Base-by-base conservation (phyloP, 2,888 invertebrate genomes). In the Carpatolechia fugitivella region DNA sequence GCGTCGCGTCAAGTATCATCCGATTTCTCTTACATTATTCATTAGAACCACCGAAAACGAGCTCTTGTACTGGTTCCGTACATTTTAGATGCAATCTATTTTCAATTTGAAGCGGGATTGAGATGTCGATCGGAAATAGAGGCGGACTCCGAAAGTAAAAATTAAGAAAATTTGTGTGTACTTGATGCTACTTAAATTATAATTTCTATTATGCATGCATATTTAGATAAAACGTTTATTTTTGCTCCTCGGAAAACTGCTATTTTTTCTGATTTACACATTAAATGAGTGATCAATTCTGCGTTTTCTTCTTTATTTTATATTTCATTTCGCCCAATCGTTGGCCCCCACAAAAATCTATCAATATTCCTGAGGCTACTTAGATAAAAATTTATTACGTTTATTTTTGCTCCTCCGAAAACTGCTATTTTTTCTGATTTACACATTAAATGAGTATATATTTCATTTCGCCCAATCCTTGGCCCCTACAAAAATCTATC, bases 341-440 rank as follows among this genome's bases (percentile, higher is more conserved):
- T n/a, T 51, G 33, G 52, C 47, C 41, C 16, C 24, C 13, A 20
- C 4, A 40, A 16, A 40, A 18, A 30, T 46, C 41, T 47, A 56
- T 61, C 57, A 55, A 60, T 59, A 60, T 58, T 60, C 58, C 55
- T 55, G 33, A 40, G 56, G 53, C 61, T 64, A n/a, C n/a, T n/a
- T n/a, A n/a, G n/a, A n/a, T n/a, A n/a, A n/a, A n/a, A n/a, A n/a
- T n/a, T n/a, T n/a, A n/a, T n/a, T n/a, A n/a, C n/a, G n/a, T n/a
- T n/a, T n/a, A n/a, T n/a, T n/a, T n/a, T n/a, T n/a, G n/a, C n/a
- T n/a, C n/a, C n/a, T n/a, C n/a, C n/a, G n/a, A n/a, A n/a, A n/a
- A n/a, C n/a, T n/a, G n/a, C n/a, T n/a, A n/a, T n/a, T n/a, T n/a
- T n/a, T n/a, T n/a, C n/a, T n/a, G n/a, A n/a, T 13, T 14, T 14